These are phyloP conservation scores for Hippotragus niger DNA, from an alignment of 2,113 vertebrate genomes.

Conservation along the genomic window DNA sequence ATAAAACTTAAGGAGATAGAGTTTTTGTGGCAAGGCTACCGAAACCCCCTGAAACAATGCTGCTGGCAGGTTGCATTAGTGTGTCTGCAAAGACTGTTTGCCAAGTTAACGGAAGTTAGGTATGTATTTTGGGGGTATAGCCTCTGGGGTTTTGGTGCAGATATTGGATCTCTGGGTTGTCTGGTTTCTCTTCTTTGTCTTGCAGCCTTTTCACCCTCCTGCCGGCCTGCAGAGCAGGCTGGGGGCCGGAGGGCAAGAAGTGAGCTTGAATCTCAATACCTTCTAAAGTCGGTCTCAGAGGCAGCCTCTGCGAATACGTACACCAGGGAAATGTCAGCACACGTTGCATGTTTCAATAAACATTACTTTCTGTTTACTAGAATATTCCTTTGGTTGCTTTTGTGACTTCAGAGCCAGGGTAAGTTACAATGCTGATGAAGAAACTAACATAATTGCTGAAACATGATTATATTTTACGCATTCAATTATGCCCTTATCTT, in stretches of 20 bases:
- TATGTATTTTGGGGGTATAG: background rate
- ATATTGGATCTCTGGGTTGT: accelerated
- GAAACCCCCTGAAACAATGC: background rate
- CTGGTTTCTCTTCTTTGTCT: background rate
- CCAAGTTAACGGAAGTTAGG: accelerated
- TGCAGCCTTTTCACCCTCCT: background rate
- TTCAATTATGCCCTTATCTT: background rate
- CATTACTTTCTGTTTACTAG: background rate
- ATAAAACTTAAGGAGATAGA: background rate
- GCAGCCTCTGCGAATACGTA: background rate
- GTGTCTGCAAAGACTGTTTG: accelerated
- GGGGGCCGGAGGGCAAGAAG: accelerated
- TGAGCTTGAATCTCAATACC: accelerated
- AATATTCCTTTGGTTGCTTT: background rate
- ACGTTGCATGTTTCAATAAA: background rate
- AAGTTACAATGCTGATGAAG: constrained; percentile 29
- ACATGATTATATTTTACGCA: background rate
- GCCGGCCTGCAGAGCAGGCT: too few species aligned
- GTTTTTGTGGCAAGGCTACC: background rate
- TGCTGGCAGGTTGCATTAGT: background rate
- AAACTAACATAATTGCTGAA: background rate
- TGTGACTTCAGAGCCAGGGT: background rate
- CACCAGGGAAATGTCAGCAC: background rate
- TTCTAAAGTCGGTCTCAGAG: background rate
- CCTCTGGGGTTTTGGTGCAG: background rate